Base-by-base conservation (phyloP, 2,797 vertebrate genomes). In the Hyperoplus lanceolatus region DNA sequence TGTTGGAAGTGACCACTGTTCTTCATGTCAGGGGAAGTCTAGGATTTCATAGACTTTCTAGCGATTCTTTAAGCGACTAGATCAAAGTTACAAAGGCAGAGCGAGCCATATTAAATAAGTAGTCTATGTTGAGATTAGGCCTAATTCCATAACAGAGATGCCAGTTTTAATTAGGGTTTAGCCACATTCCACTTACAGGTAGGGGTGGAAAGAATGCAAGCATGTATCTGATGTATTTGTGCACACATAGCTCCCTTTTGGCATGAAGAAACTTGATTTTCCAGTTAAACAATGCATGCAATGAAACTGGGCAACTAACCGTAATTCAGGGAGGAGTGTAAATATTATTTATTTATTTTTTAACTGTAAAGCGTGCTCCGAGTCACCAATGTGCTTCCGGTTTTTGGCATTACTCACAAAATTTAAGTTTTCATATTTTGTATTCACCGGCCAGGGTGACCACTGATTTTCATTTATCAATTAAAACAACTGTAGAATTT, bases 311-410 rank as follows among this genome's bases (percentile, higher is more conserved):
- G 5, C 36, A 6, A 3, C 4, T 42, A 39, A 14, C 8, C n/a
- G 13, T 45, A 21, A 60, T 9, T 39, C 53, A 11, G 21, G 18
- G 12, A 45, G 7, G 18, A 8, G 38, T 45, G 39, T 42, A 38
- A 18, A 39, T 8, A 18, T 29, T 15, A 39, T 11, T 54, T 45
- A 6, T 45, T 45, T 45, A 45, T 45, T 45, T 43, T 45, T 45
- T 45, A 45, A 49, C 4, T 53, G 42, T 75, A 46, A 85, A 69
- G 55, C n/a, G 1, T 4, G 9, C 5, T 36, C 51, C 0, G 12
- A 69, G 11, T 29, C n/a, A 41, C 9, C 10, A 8, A 8, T 0
- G 48, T 38, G 1, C 29, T 83, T 83, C 81, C 79, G 59, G 63
- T 55, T 0, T 46, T 4, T 0, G 3, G 3, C 15, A 14, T 7